A percentile compares a stretch with the other conserved stretches of the same genome.
Conservation (phyloP, 2,113 vertebrate genomes). For the Microcebus tavaratra region DNA sequence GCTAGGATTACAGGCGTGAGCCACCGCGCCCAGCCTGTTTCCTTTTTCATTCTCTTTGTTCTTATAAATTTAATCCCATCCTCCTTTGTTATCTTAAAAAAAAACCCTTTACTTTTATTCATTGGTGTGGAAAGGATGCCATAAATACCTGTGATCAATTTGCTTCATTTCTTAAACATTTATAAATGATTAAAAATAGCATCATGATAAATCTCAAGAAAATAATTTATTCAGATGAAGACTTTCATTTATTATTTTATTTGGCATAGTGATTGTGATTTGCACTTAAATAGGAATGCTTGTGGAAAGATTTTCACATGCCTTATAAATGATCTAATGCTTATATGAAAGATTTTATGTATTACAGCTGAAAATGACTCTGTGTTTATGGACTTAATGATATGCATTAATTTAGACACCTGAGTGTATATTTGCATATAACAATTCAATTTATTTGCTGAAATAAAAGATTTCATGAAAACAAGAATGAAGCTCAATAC, state of each 20-base stretch:
- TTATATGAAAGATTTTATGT: constrained; percentile 22
- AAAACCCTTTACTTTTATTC: not conserved
- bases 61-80: not conserved
- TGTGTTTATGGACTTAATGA: constrained; percentile 38
- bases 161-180: not conserved
- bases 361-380: not conserved
- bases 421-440: constrained; percentile 45
- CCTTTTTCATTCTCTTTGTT: not conserved
- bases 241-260: not conserved
- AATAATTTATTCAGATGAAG: not conserved
- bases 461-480: not conserved
- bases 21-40: not conserved
- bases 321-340: not conserved
- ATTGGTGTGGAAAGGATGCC: not conserved
- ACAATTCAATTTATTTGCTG: constrained; percentile 30
- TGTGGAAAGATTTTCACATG: not conserved
- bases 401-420: not conserved
- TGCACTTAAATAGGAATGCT: not conserved
- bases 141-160: not conserved
- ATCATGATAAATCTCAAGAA: not conserved
- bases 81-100: not conserved
- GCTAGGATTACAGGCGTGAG: too few relatives aligned
- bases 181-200: not conserved
- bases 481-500: constrained; percentile 53
- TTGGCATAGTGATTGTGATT: not conserved